A percentile compares a stretch with the other conserved stretches of the same genome.
These are phyloP conservation scores for Dasyprocta punctata DNA, from an alignment of 2,113 vertebrate genomes.

Conservation along the genomic window DNA sequence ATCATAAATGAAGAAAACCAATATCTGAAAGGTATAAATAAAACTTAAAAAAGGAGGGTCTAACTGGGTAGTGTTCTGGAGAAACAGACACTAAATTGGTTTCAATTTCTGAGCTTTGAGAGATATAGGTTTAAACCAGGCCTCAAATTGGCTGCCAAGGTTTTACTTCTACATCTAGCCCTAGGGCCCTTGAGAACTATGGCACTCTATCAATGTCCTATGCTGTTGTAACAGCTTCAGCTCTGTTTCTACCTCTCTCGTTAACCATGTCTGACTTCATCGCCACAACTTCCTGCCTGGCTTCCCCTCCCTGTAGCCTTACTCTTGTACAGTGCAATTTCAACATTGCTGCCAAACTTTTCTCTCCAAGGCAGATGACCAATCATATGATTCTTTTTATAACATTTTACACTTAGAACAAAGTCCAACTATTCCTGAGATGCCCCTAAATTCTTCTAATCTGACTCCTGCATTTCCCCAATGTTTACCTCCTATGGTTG, in stretches of 20 bases:
- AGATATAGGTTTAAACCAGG: background rate
- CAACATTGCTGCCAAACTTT: background rate
- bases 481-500: background rate
- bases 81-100: background rate
- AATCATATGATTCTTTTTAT: background rate
- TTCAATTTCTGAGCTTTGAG: background rate
- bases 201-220: background rate
- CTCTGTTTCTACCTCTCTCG: background rate
- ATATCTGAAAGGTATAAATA: background rate
- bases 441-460: background rate
- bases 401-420: background rate
- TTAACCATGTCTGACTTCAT: no score
- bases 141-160: no score
- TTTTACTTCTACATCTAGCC: background rate
- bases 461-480: background rate
- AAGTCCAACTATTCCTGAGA: background rate
- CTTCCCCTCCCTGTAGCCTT: background rate
- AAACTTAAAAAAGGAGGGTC: background rate
- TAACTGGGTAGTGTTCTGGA: background rate
- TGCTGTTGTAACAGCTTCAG: background rate
- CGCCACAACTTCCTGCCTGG: background rate
- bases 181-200: no score
- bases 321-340: background rate
- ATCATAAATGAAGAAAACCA: background rate
- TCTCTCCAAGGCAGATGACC: background rate